Evolutionary conservation across 2,113 vertebrate genomes (phyloP).

Genomic region (Charadrius vociferus): DNA sequence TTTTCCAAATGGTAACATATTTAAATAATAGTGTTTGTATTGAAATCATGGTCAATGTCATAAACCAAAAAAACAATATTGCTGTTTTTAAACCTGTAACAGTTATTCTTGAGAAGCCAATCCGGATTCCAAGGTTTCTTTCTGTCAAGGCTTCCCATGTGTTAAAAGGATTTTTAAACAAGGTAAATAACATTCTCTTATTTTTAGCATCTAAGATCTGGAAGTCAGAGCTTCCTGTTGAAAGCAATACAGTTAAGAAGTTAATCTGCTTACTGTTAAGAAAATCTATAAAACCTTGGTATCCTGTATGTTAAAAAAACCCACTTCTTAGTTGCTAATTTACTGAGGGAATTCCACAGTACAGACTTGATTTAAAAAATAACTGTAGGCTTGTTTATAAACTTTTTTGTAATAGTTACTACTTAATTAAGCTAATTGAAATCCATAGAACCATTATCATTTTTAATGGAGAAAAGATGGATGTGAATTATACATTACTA

Average conservation of each 20-base stretch:
- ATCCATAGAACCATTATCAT: not conserved
- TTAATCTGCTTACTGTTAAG: constrained; percentile 39
- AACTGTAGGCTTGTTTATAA: not conserved
- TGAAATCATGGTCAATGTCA: not conserved
- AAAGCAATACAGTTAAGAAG: constrained; percentile 47
- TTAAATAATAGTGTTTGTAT: not conserved
- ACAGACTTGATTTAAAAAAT: not conserved
- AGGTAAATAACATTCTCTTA: constrained; percentile 80
- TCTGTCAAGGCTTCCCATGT: constrained; percentile 98
- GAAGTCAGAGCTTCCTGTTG: constrained; percentile 49
- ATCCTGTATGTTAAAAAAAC: not conserved
- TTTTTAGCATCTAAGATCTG: constrained; percentile 53
- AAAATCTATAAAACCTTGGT: constrained; percentile 26
- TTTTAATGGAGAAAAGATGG: not conserved
- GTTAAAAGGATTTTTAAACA: constrained; percentile 98
- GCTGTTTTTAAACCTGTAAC: constrained; percentile 50
- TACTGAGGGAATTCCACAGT: not conserved
- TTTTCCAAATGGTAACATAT: not conserved
- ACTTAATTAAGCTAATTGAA: not conserved
- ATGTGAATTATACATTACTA: not conserved
- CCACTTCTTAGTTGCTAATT: not conserved
- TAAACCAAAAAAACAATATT: not conserved
- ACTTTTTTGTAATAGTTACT: not conserved
- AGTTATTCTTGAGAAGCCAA: constrained; percentile 99
- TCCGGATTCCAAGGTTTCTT: constrained; percentile 96